Evolutionary conservation across 2,888 invertebrate genomes (phyloP), one percentile per base, ranked within the genome.

Genomic region (Synergus japonicus): DNA sequence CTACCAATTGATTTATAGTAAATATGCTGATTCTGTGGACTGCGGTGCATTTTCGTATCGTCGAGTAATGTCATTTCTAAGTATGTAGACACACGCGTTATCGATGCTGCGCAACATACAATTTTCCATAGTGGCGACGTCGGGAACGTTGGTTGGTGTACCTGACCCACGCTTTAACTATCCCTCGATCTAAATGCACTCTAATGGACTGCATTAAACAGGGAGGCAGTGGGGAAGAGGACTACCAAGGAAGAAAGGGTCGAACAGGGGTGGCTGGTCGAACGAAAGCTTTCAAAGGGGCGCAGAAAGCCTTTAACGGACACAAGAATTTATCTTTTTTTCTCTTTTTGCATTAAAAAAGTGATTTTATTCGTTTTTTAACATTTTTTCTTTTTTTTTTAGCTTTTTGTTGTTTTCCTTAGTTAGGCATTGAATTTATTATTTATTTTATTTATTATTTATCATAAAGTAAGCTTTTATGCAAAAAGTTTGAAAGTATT

Each of bases 181-280:
- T 91, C 90, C 90, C 90, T 88, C 91, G 91, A 92, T 92, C 91
- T 91, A 92, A 91, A 92, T 92, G 92, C 91, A 91, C 92, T 91
- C 92, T 91, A 92, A 92, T 92, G 92, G 92, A 91, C 91, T 92
- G 92, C 91, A 91, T 92, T 92, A 92, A 92, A 92, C 88, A 89
- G 90, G 88, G 87, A 85, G 90, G 87, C 86, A 89, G 73, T 73
- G 73, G 73, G 43, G 82, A 80, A 79, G 81, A 83, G 79, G 81
- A 80, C 80, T 79, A 83, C 44, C 18, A 76, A 22, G 73, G 43
- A 79, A 43, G 83, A 81, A 73, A 77, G 79, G 82, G 79, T 79
- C 81, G 79, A 79, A 80, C 80, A 77, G 83, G 84, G 79, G 83
- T 83, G 82, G 84, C 84, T 85, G 86, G 86, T 85, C 85, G 86